These are phyloP conservation scores for Drosophila asahinai DNA, from an alignment of 1,140 invertebrate species.

Conservation along the genomic window DNA sequence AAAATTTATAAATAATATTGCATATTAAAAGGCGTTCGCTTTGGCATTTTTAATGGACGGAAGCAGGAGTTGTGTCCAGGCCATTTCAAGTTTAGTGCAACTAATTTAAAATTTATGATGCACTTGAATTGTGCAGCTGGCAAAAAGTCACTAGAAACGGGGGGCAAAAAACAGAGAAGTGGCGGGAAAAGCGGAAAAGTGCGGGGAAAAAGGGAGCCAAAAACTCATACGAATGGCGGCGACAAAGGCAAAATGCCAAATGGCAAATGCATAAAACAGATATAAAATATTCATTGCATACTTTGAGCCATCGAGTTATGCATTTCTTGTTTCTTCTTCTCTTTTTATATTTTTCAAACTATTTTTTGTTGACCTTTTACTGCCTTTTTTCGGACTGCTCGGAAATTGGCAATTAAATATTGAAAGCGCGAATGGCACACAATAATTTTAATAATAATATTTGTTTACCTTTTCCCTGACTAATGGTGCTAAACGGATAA, in stretches of 20 bases:
- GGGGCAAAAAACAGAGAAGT: constrained; percentile 2
- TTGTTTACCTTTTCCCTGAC: not conserved
- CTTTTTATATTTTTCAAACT: constrained; percentile 16
- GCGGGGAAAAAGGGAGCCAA: not conserved
- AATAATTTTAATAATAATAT: constrained; percentile 26
- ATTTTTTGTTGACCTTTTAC: constrained; percentile 16
- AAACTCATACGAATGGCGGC: constrained; percentile 30
- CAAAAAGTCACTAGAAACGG: constrained; percentile 49
- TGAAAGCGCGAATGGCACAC: constrained; percentile 29
- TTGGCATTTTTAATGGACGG: constrained; percentile 37
- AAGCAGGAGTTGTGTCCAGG: constrained; percentile 12
- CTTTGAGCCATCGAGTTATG: constrained; percentile 59
- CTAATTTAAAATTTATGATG: constrained; percentile 78
- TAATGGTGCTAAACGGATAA: not conserved
- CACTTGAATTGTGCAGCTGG: constrained; percentile 64
- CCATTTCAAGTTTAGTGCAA: constrained; percentile 58
- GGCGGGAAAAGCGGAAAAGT: constrained; percentile 1
- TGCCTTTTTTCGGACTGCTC: constrained; percentile 9
- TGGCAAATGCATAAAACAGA: constrained; percentile 66
- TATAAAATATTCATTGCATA: constrained; percentile 72
- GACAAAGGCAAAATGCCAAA: constrained; percentile 45
- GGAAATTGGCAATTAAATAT: constrained; percentile 63
- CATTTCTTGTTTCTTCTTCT: constrained; percentile 18
- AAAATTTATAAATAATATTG: constrained; percentile 53
- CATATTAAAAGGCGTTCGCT: constrained; percentile 36